Evolutionary conservation across 2,888 invertebrate genomes (phyloP), one percentile per base, ranked within the genome.

Genomic region (Dorcus hopei): DNA sequence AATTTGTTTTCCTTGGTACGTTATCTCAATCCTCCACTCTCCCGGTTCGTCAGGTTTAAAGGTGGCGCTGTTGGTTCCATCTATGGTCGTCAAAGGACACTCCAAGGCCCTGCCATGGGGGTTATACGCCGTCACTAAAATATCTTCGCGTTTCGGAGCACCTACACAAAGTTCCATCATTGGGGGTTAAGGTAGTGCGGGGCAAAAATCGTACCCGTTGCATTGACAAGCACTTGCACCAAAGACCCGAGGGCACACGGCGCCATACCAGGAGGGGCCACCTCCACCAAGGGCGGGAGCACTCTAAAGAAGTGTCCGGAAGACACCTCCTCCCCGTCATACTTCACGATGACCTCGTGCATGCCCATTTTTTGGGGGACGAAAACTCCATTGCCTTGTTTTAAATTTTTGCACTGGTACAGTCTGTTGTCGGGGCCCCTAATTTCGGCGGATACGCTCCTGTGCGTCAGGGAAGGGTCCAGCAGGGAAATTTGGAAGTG

Each of bases 41-140:
- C 97, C 98, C 41, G 95, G 91, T 81, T 98, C 97, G 70, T 95
- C 93, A 0, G 98, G 98, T 74, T 96, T 94, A 79, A 98, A 98
- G 70, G 94, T 96, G 65, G 97, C 96, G 67, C 93, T 93, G 74
- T 95, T 96, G 54, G 93, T 92, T 56, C 93, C 94, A 48, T 90
- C 89, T n/a, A 90, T 87, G 63, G 90, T 90, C 45, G 88, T 88
- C n/a, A 93, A 88, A 0, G 93, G 92, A 75, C 93, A 91, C 61
- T 87, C 84, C 56, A 92, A 84, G 0, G 90, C 86, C 48, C 91
- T 85, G 9, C 95, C 95, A 51, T 91, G 90, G 0, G 97, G 97
- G 19, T 96, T 91, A 70, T 91, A 90, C 0, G 97, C 97, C 50
- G 94, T 93, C 54, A 98, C 96, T 67, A 93, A 86, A 58, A 97